Evolutionary conservation across 2,888 invertebrate genomes (phyloP).

Genomic region (Acrobeloides nanus): DNA sequence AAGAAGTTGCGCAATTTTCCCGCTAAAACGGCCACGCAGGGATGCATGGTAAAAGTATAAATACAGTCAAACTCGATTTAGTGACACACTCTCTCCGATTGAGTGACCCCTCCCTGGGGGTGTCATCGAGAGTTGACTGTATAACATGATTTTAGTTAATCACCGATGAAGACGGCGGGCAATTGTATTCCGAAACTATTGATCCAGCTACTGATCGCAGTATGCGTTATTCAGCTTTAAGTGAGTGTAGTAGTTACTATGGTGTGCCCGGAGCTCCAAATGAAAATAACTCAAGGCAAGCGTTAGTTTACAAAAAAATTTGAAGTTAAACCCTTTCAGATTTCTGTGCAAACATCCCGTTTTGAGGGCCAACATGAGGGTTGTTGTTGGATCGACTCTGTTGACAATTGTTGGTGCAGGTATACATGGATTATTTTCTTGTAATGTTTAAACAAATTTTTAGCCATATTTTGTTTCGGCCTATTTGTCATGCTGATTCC

Average conservation of each 20-base stretch:
- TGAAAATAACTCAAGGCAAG: conserved; percentile 20
- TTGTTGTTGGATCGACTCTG: conserved; percentile 40
- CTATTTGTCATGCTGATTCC: conserved; percentile 30
- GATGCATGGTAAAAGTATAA: no score
- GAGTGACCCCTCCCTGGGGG: no score
- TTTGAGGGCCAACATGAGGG: conserved; percentile 38
- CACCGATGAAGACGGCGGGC: background rate
- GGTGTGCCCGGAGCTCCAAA: conserved; percentile 22
- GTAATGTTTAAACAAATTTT: no score
- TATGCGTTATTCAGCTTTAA: conserved; percentile 24
- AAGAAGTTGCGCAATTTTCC: no score
- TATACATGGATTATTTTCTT: no score
- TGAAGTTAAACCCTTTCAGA: conserved; percentile 25
- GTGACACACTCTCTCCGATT: no score
- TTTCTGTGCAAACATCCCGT: conserved; percentile 34
- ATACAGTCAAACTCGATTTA: no score
- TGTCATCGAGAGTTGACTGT: background rate
- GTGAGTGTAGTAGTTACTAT: conserved; percentile 32
- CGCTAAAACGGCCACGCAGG: no score
- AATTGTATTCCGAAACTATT: conserved; percentile 4
- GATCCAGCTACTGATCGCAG: background rate
- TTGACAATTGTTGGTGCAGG: conserved; percentile 39
- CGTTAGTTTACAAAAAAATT: background rate
- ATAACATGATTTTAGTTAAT: conserved; percentile 7
- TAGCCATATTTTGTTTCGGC: conserved; percentile 27